Evolutionary conservation across 2,888 invertebrate species (phyloP).

Genomic region (Tanytarsus gracilentus): DNA sequence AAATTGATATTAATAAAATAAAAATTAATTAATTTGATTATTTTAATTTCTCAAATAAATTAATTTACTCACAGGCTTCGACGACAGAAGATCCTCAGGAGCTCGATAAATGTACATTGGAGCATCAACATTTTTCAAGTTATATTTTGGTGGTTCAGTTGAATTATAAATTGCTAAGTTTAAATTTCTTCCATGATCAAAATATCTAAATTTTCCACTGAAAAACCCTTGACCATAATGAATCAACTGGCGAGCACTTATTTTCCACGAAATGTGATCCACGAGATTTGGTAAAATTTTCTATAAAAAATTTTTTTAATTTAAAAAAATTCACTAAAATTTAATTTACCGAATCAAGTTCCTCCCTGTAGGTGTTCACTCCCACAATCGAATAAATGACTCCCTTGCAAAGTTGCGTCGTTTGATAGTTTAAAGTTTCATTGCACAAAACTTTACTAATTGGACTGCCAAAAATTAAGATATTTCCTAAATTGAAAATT

Average conservation of each 20-base stretch:
- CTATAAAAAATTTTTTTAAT: neutral
- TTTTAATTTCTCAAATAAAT: too few relatives aligned
- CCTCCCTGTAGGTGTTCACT: neutral
- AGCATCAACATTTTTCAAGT: neutral
- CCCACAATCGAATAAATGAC: neutral
- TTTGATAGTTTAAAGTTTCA: neutral
- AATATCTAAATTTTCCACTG: neutral
- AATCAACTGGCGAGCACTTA: neutral
- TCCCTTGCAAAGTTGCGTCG: neutral
- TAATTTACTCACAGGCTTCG: neutral
- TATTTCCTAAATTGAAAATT: neutral
- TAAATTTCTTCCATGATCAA: too few relatives aligned
- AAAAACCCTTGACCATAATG: neutral
- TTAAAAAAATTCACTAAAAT: neutral
- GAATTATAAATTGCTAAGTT: too few relatives aligned
- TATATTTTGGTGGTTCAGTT: slow-evolving; percentile 3
- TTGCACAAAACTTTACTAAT: neutral
- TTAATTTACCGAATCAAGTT: neutral
- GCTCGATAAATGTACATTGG: slow-evolving; percentile 1
- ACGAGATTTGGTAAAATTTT: neutral
- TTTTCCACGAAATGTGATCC: neutral
- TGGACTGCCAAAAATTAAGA: neutral
- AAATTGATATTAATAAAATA: neutral
- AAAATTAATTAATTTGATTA: neutral
- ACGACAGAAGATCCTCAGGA: neutral